Conservation (phyloP, 2,888 invertebrate species). For the Lasioglossum vierecki region DNA sequence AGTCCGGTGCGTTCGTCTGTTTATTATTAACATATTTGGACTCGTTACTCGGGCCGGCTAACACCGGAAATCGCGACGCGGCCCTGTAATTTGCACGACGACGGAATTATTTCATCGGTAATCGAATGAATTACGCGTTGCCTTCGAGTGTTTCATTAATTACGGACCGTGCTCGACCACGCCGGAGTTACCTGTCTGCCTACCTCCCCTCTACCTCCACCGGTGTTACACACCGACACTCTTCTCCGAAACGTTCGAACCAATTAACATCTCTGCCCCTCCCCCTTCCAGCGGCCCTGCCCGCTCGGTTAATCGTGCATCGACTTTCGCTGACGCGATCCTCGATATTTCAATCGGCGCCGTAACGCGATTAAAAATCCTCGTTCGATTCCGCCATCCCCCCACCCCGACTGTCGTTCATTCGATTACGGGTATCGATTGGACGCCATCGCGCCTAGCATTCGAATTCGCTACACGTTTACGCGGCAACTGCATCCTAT, state of each 20-base stretch:
- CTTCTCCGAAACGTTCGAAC: constrained; percentile 14
- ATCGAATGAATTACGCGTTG: constrained; percentile 60
- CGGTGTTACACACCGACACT: constrained; percentile 12
- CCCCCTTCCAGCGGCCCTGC: neutral
- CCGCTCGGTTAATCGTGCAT: constrained; percentile 24
- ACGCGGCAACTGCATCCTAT: neutral
- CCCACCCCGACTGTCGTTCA: neutral
- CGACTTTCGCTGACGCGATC: constrained; percentile 34
- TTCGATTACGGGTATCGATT: constrained; percentile 30
- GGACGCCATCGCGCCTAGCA: neutral
- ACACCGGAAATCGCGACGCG: constrained; percentile 26
- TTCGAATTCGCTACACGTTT: constrained; percentile 11
- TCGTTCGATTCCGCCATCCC: constrained; percentile 6
- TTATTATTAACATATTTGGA: constrained; percentile 68
- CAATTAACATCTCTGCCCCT: constrained; percentile 20
- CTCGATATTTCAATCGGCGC: constrained; percentile 21
- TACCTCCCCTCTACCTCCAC: neutral
- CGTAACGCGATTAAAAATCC: constrained; percentile 39
- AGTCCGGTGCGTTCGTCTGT: constrained; percentile 19
- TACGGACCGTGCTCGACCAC: constrained; percentile 23
- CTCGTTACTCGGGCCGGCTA: constrained; percentile 49
- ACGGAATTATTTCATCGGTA: constrained; percentile 60
- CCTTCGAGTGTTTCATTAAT: constrained; percentile 56
- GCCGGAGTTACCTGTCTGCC: constrained; percentile 10
- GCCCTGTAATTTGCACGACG: constrained; percentile 52